Conservation (phyloP, 1,140 invertebrate genomes). For the Oppia nitens region DNA sequence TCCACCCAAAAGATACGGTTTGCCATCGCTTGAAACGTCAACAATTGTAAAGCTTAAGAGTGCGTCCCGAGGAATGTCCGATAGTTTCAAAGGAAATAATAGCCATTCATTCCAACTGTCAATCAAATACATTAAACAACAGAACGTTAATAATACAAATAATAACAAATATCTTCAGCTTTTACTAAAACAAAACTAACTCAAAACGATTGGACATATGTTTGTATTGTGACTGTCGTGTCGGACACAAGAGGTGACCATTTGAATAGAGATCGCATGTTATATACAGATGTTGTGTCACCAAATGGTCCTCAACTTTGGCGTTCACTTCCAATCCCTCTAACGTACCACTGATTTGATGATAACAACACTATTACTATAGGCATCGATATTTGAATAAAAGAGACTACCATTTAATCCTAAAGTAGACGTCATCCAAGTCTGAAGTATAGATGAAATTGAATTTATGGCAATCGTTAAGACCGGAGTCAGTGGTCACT, state of each 20-base stretch:
- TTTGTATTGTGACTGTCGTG: constrained; percentile 81
- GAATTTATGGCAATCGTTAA: constrained; percentile 20
- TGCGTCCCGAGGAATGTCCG: constrained; percentile 74
- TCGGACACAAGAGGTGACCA: constrained; percentile 61
- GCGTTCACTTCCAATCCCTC: no score
- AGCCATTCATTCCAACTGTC: constrained; percentile 90
- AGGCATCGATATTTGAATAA: no score
- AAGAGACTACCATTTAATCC: constrained; percentile 94
- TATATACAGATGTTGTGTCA: constrained; percentile 48
- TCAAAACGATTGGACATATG: constrained; percentile 80
- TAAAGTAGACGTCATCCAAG: constrained; percentile 52
- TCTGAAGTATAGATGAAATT: constrained; percentile 71
- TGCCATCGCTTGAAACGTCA: constrained; percentile 71
- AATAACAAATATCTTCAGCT: neutral
- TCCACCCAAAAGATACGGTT: constrained; percentile 65
- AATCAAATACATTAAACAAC: no score
- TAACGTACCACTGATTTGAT: neutral
- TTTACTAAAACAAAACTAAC: constrained; percentile 36
- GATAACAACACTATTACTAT: neutral
- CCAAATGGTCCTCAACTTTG: neutral
- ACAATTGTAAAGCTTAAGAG: constrained; percentile 79
- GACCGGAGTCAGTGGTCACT: neutral
- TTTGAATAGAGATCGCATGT: constrained; percentile 71
- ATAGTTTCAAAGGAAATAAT: constrained; percentile 70
- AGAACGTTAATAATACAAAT: no score